Evolutionary conservation across 2,888 invertebrate species (phyloP), one percentile per base, ranked within the genome.

Genomic region (Hirtodrosophila trivittata): DNA sequence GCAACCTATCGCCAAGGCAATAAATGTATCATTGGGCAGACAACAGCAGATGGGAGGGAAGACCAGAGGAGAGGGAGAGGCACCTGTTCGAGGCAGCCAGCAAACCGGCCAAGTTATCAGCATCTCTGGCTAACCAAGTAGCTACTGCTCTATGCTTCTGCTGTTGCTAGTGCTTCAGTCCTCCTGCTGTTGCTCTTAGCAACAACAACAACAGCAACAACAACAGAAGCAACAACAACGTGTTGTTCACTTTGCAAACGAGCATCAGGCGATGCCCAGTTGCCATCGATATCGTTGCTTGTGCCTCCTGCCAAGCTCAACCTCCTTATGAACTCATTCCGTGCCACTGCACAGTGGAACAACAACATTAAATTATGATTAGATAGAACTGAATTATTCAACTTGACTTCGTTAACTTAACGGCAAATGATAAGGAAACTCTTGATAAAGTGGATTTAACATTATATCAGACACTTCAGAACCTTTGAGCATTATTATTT

Each of bases 301-400:
- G 14, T 41, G 43, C 41, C 49, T 33, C 12, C 55, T 57, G 66
- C 52, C 42, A 13, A 50, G 38, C 14, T 56, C 28, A 45, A 50
- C 52, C 66, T 66, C 33, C 58, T 75, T 78, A 67, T 75, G 75
- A 77, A 83, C 81, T 81, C 81, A 84, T 77, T 78, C 57, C 49
- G 45, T 45, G 54, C 21, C 56, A 52, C 8, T 9, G 64, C 51
- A 83, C 77, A 69, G 84, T 80, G 84, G 71, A 10, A 9, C 5
- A 9, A n/a, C 0, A 10, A 3, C 8, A 42, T 9, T 9, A 30
- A 51, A 25, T 25, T 46, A 14, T 21, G 45, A 16, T 49, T 28
- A 32, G 10, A 49, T 41, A 21, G 7, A 26, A 25, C 7, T 10
- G 18, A 9, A 30, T n/a, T 30, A n/a, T 30, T 30, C 6, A 7